Evolutionary conservation across 2,113 vertebrate species (phyloP), one percentile per base, ranked within the genome.

Genomic region (Campylomormyrus numenius): DNA sequence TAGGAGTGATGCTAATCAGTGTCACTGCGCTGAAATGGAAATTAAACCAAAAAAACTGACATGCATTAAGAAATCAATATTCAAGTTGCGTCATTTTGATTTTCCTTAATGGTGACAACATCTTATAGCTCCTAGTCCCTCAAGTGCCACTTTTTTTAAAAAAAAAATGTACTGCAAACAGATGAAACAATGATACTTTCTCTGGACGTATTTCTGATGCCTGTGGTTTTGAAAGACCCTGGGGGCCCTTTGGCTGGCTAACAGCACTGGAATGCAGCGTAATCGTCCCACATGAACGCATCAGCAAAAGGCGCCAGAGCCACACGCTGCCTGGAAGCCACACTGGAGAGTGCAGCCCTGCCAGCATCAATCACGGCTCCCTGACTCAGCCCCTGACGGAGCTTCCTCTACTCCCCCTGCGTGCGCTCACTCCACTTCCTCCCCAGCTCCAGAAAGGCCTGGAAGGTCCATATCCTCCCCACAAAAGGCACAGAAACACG

Each of bases 361-460:
- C n/a, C 85, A 87, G 49, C 85, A 53, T 87, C 50, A 87, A 87
- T 53, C 85, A 87, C 85, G 17, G 85, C 48, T 21, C 31, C 85
- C 85, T 53, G 85, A 52, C 48, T 87, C 49, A 53, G 85, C 48
- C 48, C 83, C 62, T 70, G 62, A 70, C 1, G 10, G 62, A 31
- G 62, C 62, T 70, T 70, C 62, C 62, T 70, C 62, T 27, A 10
- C 80, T 3, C 80, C 80, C 42, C 80, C 80, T 46, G 39, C 31
- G 3, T 21, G 80, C 2, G 17, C 4, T 0, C 80, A 19, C 80
- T 5, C 24, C 83, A 85, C 46, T 86, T 31, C 24, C 84, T 86
- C 45, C 45, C 35, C 24, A 31, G 10, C 21, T 15, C 74, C 74
- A 80, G 74, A 80, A 80, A 42, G 35, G 31, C 74, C 74, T 39